phyloP scores from a whole-genome alignment of 2,113 vertebrate genomes.

The Macroglossus sobrinus region DNA sequence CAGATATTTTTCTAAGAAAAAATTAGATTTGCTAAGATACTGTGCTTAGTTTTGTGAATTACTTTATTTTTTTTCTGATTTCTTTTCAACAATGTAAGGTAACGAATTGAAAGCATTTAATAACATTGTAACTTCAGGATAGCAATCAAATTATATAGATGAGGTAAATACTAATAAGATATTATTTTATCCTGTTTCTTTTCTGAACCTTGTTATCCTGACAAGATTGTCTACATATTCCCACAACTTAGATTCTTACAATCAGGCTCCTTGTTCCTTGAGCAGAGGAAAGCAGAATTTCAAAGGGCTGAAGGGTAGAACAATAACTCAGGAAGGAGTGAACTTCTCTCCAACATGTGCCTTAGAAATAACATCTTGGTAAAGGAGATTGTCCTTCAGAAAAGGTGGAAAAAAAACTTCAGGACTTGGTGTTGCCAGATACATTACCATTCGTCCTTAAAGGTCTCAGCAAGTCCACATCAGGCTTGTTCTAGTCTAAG shows the following conservation, averaged over 20 bases:
- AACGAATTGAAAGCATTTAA: neutral
- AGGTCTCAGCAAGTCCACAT: neutral
- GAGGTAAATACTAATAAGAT: neutral
- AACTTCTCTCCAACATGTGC: fast-evolving
- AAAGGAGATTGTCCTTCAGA: neutral
- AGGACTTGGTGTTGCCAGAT: neutral
- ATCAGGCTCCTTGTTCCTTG: fast-evolving
- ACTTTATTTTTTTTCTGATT: neutral
- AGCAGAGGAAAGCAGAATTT: neutral
- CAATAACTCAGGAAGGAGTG: neutral
- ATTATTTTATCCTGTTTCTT: neutral
- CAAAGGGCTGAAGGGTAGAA: neutral
- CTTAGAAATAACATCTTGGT: neutral
- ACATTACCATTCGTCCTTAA: neutral
- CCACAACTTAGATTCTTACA: neutral
- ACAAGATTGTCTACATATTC: neutral
- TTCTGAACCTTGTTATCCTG: neutral
- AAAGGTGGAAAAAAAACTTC: neutral
- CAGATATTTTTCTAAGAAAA: neutral
- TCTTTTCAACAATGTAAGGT: neutral
- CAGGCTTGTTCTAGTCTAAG: neutral
- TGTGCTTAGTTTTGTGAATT: neutral
- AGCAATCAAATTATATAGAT: neutral
- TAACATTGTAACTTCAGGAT: neutral
- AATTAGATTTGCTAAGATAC: neutral